Evolutionary conservation across 2,888 invertebrate species (phyloP), one percentile per base, ranked within the genome.

Genomic region (Polydrusus cervinus): DNA sequence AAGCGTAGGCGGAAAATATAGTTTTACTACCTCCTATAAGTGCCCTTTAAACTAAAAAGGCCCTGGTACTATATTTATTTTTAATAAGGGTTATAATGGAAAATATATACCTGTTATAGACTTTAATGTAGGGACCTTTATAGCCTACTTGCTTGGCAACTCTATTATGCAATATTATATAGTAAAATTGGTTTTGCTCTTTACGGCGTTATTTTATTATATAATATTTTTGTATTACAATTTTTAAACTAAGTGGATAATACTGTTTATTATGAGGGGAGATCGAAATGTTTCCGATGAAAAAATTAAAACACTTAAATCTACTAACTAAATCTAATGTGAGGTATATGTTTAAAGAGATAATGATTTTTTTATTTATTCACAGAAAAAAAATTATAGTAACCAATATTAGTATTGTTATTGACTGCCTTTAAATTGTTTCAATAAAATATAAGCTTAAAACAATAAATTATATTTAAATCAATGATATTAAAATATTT

Each of bases 91-190:
- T 51, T 51, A 51, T 13, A 20, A 13, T 51, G 20, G 20, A 51
- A 51, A 51, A 51, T 16, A 47, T 47, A 47, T 47, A 47, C 47
- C 47, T 47, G n/a, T 47, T 16, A 47, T 47, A n/a, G 47, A 47
- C 16, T 51, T 51, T 51, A 51, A 18, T 51, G 25, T 51, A 16
- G 49, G 18, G 1, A 2, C 14, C 49, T 49, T 49, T 51, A 51
- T 51, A 11, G 25, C 51, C 51, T 18, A 20, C 13, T 51, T 51
- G 9, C 51, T 51, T 51, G 18, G 18, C 25, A 20, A 20, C 51
- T 20, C 51, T 10, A 51, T 51, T 51, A 51, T 25, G 51, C 51
- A 25, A 20, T 11, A 51, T 51, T 20, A 51, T 16, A 16, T 47
- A 47, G 16, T 47, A 43, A 43, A 43, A n/a, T 43, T n/a, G 43